These are phyloP conservation scores for Monoplex corrugatus DNA, from an alignment of 2,888 invertebrate genomes.

Conservation along the genomic window DNA sequence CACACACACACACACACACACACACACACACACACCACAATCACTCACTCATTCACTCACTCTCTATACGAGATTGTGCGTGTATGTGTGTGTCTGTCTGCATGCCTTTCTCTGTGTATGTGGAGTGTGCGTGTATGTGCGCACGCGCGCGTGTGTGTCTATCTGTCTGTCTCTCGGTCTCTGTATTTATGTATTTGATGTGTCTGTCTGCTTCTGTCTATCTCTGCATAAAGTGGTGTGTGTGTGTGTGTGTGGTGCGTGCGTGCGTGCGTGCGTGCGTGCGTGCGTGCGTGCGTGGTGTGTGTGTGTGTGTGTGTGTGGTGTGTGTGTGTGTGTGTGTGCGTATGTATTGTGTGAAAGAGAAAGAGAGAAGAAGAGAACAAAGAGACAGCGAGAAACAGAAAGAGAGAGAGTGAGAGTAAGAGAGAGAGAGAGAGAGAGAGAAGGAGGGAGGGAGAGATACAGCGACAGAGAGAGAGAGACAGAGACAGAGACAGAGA, in stretches of 20 bases:
- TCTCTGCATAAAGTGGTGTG: background rate
- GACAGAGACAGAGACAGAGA: no score
- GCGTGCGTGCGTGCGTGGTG: background rate
- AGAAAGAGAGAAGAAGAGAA: no score
- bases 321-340: background rate
- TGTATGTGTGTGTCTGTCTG: background rate
- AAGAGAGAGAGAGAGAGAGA: no score
- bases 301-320: background rate
- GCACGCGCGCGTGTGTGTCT: no score
- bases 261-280: no score
- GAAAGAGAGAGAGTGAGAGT: no score
- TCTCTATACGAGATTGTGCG: no score
- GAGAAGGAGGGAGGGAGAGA: no score
- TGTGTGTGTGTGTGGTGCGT: background rate
- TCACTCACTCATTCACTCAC: background rate
- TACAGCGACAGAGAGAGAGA: no score
- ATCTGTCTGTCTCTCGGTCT: background rate
- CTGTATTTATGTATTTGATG: no score
- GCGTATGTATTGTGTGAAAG: no score
- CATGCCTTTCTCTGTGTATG: background rate
- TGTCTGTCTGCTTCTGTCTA: background rate
- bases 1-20: background rate
- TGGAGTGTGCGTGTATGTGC: background rate
- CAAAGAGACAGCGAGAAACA: no score
- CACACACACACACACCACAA: background rate